Evolutionary conservation across 2,113 vertebrate genomes (phyloP).

Genomic region (Carlito syrichta): DNA sequence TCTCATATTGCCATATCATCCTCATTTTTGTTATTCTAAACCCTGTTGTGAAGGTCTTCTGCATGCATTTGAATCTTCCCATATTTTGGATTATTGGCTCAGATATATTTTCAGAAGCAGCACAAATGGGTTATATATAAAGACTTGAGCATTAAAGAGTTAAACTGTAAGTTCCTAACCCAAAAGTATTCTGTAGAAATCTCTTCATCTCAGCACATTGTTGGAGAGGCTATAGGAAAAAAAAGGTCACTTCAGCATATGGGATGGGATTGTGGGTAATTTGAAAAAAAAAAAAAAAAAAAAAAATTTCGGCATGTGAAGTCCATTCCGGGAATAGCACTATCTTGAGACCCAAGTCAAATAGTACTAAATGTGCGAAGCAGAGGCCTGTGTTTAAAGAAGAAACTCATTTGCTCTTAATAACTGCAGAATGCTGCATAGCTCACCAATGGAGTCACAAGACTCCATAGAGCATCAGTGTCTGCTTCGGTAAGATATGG

Average conservation of each 20-base stretch:
- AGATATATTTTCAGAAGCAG: conserved; percentile 29
- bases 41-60: neutral
- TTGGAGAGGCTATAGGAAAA: conserved; percentile 47
- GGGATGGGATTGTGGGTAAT: conserved; percentile 57
- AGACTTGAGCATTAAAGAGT: conserved; percentile 30
- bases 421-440: conserved; percentile 28
- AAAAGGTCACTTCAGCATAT: conserved; percentile 52
- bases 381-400: conserved; percentile 66
- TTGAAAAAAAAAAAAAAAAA: conserved; percentile 3
- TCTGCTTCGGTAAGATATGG: neutral
- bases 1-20: neutral
- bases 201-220: conserved; percentile 66
- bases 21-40: neutral
- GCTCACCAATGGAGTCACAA: conserved; percentile 43
- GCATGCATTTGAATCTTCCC: neutral
- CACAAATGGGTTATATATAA: neutral
- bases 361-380: conserved; percentile 58
- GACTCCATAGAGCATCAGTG: neutral
- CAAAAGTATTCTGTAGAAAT: conserved; percentile 15
- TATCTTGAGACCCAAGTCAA: conserved; percentile 64
- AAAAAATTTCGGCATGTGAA: conserved; percentile 46
- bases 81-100: conserved; percentile 31
- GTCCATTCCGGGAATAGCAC: conserved; percentile 50
- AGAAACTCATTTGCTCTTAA: conserved; percentile 62
- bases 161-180: conserved; percentile 46